Percentiles rank a stretch among this genome's conserved stretches.
Evolutionary conservation across 2,797 vertebrate genomes (phyloP).

Genomic region (Pogoniulus pusillus): DNA sequence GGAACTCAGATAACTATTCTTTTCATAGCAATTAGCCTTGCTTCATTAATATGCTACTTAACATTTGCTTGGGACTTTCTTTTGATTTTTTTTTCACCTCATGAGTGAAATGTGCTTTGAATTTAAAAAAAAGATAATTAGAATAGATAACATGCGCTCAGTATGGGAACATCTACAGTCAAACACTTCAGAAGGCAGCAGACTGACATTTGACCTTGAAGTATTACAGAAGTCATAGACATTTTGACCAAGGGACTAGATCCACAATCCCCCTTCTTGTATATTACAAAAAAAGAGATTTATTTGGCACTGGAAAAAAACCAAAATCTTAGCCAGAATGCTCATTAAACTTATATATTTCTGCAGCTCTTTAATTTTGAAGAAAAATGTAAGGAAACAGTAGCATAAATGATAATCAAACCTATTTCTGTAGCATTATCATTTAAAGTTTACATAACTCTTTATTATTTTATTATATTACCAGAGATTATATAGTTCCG

Average conservation of each 20-base stretch:
- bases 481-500: not conserved
- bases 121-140: conserved; percentile 23
- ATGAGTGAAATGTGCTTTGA: conserved; percentile 6
- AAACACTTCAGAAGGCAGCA: not conserved
- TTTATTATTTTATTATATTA: not conserved
- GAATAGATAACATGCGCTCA: conserved; percentile 3
- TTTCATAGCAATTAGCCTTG: conserved; percentile 45
- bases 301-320: not conserved
- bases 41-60: conserved; percentile 44
- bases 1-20: conserved; percentile 24
- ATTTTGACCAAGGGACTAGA: not conserved
- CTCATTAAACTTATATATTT: not conserved
- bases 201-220: conserved; percentile 8
- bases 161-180: not conserved
- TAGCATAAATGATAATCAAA: not conserved
- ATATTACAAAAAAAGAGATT: not conserved
- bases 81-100: not conserved
- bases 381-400: not conserved
- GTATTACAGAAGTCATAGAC: not conserved
- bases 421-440: not conserved
- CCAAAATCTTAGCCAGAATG: not conserved
- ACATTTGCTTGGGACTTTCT: conserved; percentile 25
- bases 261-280: not conserved
- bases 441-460: not conserved
- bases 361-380: not conserved